Base-by-base conservation (phyloP, 2,113 vertebrate genomes). In the Gymnorhina tibicen region DNA sequence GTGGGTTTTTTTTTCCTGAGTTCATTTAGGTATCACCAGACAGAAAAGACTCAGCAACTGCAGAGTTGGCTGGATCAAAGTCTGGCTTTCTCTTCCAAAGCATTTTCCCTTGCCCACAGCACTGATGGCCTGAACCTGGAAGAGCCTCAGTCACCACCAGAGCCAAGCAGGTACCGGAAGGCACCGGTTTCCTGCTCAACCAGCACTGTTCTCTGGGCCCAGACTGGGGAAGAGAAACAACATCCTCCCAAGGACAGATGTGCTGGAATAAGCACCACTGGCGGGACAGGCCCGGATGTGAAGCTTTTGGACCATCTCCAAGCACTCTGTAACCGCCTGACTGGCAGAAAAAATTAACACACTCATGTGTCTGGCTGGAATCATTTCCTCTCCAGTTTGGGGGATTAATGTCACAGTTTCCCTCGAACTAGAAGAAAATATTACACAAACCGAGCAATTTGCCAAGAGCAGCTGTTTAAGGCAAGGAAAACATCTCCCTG, bases 181-280 rank as follows among this genome's bases (percentile, higher is more conserved):
- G 69, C 44, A 20, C 4, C 2, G 1, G 30, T 18, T 72, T 91
- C 95, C 91, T 52, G 41, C 23, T 9, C 6, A 16, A 2, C 7
- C 69, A 55, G 35, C 5, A 1, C 70, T n/a, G 7, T 1, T 47
- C 66, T 15, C 41, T 33, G 3, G 0, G 0, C 39, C 74, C 4
- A 3, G 33, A 18, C 16, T 2, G 39, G 37, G 82, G 62, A 66
- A 60, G 52, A 47, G 78, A 4, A 90, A 56, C 1, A 5, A n/a
- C 55, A 42, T 66, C 74, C 89, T 91, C 91, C 28, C 35, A 39
- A 47, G 85, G 82, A 49, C 72, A 53, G 86, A 77, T 28, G 47
- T 7, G 7, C 68, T 88, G 79, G 18, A 92, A 30, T 8, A 6
- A 74, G 67, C 53, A 5, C 70, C 27, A 1, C 32, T 30, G 63